These are phyloP conservation scores for Ciconia maguari DNA, from an alignment of 2,113 vertebrate genomes.

Conservation along the genomic window DNA sequence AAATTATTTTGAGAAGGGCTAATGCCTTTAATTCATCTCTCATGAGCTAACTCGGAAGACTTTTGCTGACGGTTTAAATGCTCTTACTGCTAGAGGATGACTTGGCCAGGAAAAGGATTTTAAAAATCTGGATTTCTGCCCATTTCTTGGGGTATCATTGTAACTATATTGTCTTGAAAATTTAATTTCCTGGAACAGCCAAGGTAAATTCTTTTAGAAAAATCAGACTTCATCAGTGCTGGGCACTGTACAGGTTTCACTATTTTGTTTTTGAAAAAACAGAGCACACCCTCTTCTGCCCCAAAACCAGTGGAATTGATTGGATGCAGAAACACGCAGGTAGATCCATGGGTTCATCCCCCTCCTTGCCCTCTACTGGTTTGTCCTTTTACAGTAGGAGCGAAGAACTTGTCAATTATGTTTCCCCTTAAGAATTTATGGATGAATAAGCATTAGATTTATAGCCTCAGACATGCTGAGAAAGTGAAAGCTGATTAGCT, in stretches of 20 bases:
- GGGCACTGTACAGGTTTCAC: not conserved
- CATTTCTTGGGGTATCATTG: not conserved
- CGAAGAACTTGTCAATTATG: not conserved
- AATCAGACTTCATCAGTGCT: not conserved
- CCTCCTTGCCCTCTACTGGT: not conserved
- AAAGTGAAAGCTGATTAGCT: not conserved
- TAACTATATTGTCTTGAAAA: slow-evolving; percentile 7
- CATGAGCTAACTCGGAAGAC: not conserved
- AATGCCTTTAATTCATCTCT: not conserved
- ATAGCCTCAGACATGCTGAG: not conserved
- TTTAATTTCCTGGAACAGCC: slow-evolving; percentile 7
- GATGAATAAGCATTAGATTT: slow-evolving; percentile 1
- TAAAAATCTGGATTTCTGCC: slow-evolving; percentile 23
- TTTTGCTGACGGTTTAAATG: not conserved
- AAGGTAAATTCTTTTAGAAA: not conserved
- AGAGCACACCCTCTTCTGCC: not conserved
- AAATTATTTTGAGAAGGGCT: not conserved
- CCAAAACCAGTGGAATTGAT: not conserved
- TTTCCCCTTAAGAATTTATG: not conserved
- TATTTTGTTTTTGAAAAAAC: slow-evolving; percentile 44
- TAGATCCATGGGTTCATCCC: not conserved
- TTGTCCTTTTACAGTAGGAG: not conserved
- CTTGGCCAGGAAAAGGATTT: slow-evolving; percentile 38
- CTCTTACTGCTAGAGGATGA: not conserved
- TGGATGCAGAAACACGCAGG: not conserved